Conservation (phyloP, 2,888 invertebrate species). For the Drosophila mimica region DNA sequence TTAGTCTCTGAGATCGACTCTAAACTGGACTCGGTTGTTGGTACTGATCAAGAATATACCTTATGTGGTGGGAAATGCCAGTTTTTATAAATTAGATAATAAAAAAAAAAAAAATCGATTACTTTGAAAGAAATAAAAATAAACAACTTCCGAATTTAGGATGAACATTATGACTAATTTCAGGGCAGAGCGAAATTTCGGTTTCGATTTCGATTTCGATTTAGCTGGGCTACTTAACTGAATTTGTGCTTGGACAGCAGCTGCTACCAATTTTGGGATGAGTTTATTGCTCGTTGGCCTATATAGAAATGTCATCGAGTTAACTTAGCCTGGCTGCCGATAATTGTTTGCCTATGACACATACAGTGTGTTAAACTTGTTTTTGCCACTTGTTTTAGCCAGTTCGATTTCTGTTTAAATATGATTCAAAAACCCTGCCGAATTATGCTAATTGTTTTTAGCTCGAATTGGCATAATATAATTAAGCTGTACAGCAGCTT, state of each 20-base stretch:
- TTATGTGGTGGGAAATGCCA: neutral
- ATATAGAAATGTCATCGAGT: conserved; percentile 41
- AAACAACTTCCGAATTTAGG: conserved; percentile 5
- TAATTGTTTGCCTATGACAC: conserved; percentile 57
- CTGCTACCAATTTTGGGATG: conserved; percentile 41
- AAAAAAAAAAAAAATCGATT: neutral
- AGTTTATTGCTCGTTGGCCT: conserved; percentile 34
- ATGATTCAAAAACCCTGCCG: conserved; percentile 54
- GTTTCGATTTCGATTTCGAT: conserved; percentile 26
- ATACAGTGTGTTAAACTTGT: conserved; percentile 52
- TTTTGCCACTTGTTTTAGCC: conserved; percentile 44
- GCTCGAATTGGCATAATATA: conserved; percentile 26
- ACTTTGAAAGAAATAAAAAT: neutral
- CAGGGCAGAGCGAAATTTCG: conserved; percentile 3
- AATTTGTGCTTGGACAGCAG: conserved; percentile 20
- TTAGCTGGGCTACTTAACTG: conserved; percentile 41
- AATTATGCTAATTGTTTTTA: conserved; percentile 54
- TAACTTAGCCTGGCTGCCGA: conserved; percentile 14
- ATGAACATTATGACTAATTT: conserved; percentile 22
- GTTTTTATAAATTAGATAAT: neutral
- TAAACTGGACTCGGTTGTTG: neutral
- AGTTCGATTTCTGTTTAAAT: conserved; percentile 55
- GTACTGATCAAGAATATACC: neutral
- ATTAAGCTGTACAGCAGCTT: conserved; percentile 27
- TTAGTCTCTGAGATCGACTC: neutral